Percentiles rank a stretch among this genome's conserved stretches.
Conservation (phyloP, 2,797 vertebrate genomes). For the Chelidonichthys spinosus region DNA sequence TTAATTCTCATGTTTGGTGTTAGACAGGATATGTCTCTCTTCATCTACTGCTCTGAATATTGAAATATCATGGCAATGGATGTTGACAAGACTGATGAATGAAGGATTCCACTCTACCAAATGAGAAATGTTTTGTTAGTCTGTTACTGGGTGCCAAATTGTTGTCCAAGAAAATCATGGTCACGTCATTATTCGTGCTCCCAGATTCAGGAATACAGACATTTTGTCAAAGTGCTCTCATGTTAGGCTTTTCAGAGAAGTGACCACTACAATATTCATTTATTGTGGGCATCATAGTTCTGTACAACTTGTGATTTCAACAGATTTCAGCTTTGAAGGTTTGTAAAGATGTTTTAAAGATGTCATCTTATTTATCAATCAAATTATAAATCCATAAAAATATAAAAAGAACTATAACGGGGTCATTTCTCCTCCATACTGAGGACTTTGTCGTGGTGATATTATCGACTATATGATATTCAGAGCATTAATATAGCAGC, state of each 20-base stretch:
- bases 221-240: conserved; percentile 10
- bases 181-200: background rate
- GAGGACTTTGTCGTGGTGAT: background rate
- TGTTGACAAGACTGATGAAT: conserved; percentile 14
- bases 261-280: background rate
- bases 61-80: conserved; percentile 10
- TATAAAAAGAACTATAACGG: background rate
- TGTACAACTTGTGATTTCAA: conserved; percentile 15
- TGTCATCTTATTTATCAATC: background rate
- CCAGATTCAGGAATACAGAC: background rate
- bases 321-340: background rate
- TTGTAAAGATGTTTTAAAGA: background rate
- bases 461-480: no score
- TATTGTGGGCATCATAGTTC: background rate
- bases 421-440: background rate
- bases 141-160: conserved; percentile 11
- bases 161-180: conserved; percentile 3
- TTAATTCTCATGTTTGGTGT: conserved; percentile 1
- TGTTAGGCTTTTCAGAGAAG: background rate
- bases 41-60: conserved; percentile 21
- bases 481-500: no score
- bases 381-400: conserved; percentile 4
- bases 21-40: conserved; percentile 5
- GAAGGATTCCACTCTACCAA: conserved; percentile 24
- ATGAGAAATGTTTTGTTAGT: conserved; percentile 7